Percentiles rank a stretch among this genome's conserved stretches.
Conservation (phyloP, 30 jellyfish, hydroid and myxozoan species). For the Hydractinia symbiolongicarpus region DNA sequence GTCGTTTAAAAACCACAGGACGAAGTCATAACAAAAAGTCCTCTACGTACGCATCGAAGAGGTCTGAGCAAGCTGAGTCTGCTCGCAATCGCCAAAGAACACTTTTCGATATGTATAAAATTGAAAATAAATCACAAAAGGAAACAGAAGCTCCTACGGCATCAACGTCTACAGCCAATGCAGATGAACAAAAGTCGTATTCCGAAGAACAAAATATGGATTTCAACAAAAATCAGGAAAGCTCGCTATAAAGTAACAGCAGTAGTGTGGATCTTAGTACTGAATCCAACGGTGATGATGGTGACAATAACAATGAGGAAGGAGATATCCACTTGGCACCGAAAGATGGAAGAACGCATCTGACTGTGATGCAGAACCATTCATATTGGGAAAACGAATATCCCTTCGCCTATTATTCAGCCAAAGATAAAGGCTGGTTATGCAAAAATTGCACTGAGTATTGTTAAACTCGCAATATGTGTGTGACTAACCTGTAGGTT, state of each 20-base stretch:
- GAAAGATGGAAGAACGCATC: neutral
- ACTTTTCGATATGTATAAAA: neutral
- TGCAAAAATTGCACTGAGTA: neutral
- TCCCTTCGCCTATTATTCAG: neutral
- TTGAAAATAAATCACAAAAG: neutral
- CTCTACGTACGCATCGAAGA: too few relatives aligned
- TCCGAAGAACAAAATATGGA: too few relatives aligned
- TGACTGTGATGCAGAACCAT: neutral
- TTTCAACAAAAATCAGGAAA: neutral
- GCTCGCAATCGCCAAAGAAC: too few relatives aligned
- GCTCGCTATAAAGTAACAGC: neutral
- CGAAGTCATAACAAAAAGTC: too few relatives aligned
- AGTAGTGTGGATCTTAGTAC: neutral
- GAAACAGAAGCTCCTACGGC: neutral
- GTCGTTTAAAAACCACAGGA: too few relatives aligned
- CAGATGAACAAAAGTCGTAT: too few relatives aligned
- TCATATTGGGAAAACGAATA: neutral
- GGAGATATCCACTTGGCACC: neutral
- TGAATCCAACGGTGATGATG: neutral
- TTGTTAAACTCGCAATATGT: too few relatives aligned
- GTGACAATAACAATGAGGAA: neutral
- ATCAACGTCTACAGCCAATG: neutral
- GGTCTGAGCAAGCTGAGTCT: too few relatives aligned
- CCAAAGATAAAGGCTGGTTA: neutral
- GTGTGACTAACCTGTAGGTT: too few relatives aligned